Evolutionary conservation across 2,797 vertebrate species (phyloP).

Genomic region (Microcaecilia unicolor): DNA sequence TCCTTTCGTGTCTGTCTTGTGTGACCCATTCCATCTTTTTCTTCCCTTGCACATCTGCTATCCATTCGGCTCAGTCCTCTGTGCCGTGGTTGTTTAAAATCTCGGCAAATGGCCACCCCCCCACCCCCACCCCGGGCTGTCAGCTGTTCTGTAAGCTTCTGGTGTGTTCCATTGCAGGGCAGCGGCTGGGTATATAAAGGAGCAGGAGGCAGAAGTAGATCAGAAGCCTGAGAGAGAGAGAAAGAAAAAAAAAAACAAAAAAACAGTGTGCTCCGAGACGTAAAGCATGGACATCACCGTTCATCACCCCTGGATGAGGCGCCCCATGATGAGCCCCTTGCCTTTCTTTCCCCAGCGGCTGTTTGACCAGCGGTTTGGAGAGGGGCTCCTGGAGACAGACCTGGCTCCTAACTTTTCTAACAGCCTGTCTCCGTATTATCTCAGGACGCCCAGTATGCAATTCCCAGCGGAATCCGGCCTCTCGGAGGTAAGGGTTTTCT

Average conservation of each 20-base stretch:
- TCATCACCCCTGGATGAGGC: constrained; percentile 48
- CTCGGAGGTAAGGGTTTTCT: constrained; percentile 1
- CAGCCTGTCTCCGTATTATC: constrained; percentile 32
- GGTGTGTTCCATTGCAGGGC: not conserved
- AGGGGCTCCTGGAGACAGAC: constrained; percentile 40
- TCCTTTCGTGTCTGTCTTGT: no score
- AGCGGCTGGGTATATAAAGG: not conserved
- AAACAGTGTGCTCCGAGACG: not conserved
- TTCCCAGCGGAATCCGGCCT: constrained; percentile 13
- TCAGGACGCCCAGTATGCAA: constrained; percentile 33
- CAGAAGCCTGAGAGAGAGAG: no score
- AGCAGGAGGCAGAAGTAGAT: no score
- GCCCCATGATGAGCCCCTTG: constrained; percentile 19
- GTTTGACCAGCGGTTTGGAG: constrained; percentile 47
- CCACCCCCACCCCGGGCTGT: no score
- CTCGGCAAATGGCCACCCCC: not conserved
- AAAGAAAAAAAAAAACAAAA: no score
- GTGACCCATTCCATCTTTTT: no score
- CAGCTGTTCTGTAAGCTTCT: not conserved
- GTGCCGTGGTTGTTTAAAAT: no score
- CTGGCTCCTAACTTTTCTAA: constrained; percentile 24
- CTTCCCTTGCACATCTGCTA: not conserved
- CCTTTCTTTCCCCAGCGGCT: constrained; percentile 30
- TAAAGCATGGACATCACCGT: constrained; percentile 29
- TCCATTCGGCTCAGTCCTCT: not conserved